Base-by-base conservation (phyloP, 2,888 invertebrate species). In the Eulithis prunata region DNA sequence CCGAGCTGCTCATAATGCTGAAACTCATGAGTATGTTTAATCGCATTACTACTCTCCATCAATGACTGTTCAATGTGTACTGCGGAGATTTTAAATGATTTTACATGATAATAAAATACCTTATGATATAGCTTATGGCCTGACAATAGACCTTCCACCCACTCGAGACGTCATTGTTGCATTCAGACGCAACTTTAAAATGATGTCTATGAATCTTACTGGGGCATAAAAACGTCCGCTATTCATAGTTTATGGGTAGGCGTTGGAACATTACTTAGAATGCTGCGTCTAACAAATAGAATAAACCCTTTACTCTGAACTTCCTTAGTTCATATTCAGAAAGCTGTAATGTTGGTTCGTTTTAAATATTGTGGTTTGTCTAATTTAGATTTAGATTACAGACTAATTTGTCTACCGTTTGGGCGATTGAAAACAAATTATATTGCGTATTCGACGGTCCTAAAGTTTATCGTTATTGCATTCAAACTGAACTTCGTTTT, bases 181-280 rank as follows among this genome's bases (percentile, higher is more conserved):
- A 61, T 66, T 57, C 64, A 57, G 66, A 59, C 14, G 57, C 57
- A 57, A 57, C 52, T 54, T 52, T 32, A 55, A 61, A 63, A 68
- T 64, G 67, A 73, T 70, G 69, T 67, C 71, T 70, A 72, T 71
- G 72, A 72, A 73, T 77, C 70, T 71, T 61, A 67, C 66, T 69
- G 66, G 57, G 64, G 51, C 68, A 73, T 75, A 69, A 69, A 69
- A 71, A 73, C 72, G 70, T 73, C 71, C 59, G 62, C 66, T 62
- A 62, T 70, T 60, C 63, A 62, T 67, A 68, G 66, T 71, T 71
- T 68, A 71, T 66, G 66, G 58, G 71, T 69, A 70, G 70, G 71
- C 70, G 69, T 70, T 41, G 51, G 45, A 47, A 36, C 10, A 21
- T 49, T 49, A 21, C 10, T 10, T 38, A 43, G 66, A 57, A 41